These are phyloP conservation scores for Trissolcus japonicus DNA, from an alignment of 2,888 invertebrate genomes.

Conservation along the genomic window DNA sequence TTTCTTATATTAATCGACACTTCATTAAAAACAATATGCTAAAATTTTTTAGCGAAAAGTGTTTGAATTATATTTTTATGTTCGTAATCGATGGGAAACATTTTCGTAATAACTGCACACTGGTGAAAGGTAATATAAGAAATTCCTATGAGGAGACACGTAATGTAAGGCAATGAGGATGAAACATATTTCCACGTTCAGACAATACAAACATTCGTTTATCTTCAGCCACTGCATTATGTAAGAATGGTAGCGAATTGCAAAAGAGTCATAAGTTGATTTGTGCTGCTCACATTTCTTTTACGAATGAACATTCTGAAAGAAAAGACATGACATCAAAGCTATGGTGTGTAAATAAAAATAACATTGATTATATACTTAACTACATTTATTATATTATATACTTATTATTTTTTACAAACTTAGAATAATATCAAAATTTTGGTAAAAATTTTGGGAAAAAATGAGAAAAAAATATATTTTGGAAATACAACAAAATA, in stretches of 20 bases:
- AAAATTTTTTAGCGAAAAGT: too few relatives aligned
- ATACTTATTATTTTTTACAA: too few relatives aligned
- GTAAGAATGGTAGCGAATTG: slow-evolving; percentile 25
- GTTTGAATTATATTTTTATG: neutral
- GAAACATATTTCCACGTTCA: slow-evolving; percentile 43
- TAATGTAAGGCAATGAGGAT: slow-evolving; percentile 40
- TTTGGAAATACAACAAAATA: too few relatives aligned
- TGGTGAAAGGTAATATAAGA: slow-evolving; percentile 12
- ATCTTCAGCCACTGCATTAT: slow-evolving; percentile 43
- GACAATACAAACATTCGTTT: slow-evolving; percentile 46
- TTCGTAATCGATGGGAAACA: slow-evolving; percentile 6
- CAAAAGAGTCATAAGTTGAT: slow-evolving; percentile 25
- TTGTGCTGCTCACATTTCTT: slow-evolving; percentile 23
- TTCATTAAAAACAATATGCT: too few relatives aligned
- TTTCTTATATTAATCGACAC: too few relatives aligned
- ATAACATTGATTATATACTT: too few relatives aligned
- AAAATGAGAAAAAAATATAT: too few relatives aligned
- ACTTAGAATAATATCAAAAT: too few relatives aligned
- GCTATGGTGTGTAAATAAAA: too few relatives aligned
- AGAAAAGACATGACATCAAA: too few relatives aligned
- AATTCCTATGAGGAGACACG: slow-evolving; percentile 22
- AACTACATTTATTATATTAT: too few relatives aligned
- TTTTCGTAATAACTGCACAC: slow-evolving; percentile 27
- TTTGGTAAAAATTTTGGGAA: too few relatives aligned
- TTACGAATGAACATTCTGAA: neutral